A percentile compares a stretch with the other conserved stretches of the same genome.
These are phyloP conservation scores for Prenolepis imparis DNA, from an alignment of 2,888 invertebrate genomes.

Conservation along the genomic window DNA sequence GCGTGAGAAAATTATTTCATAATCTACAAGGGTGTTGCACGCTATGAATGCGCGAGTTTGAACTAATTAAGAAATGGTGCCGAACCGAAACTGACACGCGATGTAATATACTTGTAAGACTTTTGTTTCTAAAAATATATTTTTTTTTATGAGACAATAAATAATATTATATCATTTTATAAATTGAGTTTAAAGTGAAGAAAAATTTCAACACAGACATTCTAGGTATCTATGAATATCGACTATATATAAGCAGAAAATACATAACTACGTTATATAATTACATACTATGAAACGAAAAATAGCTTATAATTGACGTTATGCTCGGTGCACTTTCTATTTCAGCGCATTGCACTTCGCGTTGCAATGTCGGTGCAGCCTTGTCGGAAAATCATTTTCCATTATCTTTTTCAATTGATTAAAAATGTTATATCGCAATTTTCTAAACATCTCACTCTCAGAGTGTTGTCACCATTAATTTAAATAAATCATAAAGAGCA, in stretches of 20 bases:
- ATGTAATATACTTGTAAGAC: not conserved
- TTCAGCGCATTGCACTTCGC: slow-evolving; percentile 54
- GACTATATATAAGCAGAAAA: slow-evolving; percentile 48
- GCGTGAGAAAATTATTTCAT: slow-evolving; percentile 42
- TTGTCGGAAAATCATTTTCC: slow-evolving; percentile 9
- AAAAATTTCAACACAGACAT: not conserved
- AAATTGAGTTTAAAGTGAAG: not conserved
- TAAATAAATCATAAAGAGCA: slow-evolving; percentile 45
- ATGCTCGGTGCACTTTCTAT: slow-evolving; percentile 69
- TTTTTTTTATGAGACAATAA: not conserved
- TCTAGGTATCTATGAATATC: slow-evolving; percentile 10
- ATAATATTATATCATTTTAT: not conserved
- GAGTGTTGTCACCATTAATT: slow-evolving; percentile 37
- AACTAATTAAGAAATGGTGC: slow-evolving; percentile 39
- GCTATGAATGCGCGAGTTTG: not conserved
- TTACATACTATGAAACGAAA: slow-evolving; percentile 66
- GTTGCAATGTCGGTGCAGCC: not conserved
- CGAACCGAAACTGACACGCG: slow-evolving; percentile 29
- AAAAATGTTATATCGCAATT: slow-evolving; percentile 12
- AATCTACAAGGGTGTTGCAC: slow-evolving; percentile 9
- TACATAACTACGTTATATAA: slow-evolving; percentile 71
- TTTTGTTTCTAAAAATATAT: slow-evolving; percentile 11
- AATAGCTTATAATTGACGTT: slow-evolving; percentile 64
- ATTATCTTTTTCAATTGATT: slow-evolving; percentile 12
- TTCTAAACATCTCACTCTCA: slow-evolving; percentile 11